Base-by-base conservation (phyloP, 2,113 vertebrate genomes). In the Mesocricetus auratus region DNA sequence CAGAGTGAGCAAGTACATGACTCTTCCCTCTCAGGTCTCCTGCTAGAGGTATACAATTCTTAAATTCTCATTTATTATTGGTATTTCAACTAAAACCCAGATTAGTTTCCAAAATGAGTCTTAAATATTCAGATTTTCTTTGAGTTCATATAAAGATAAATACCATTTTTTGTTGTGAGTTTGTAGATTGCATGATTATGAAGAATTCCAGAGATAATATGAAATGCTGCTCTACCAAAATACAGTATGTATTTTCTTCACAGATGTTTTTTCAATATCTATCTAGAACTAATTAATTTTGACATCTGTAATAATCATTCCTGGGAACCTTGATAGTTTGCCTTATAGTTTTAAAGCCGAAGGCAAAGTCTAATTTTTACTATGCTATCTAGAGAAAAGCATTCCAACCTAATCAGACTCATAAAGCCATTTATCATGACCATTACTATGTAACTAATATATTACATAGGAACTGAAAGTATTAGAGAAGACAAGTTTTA, bases 221-320 rank as follows among this genome's bases (percentile, higher is more conserved):
- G 86, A 68, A 95, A 75, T 90, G 29, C 79, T 45, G 64, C 45
- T 86, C 42, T 75, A 91, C 36, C 56, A 97, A 92, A 95, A 92
- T 60, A 50, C 0, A 66, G 12, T 12, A 64, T 66, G 39, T 11
- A 66, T 92, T 93, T 95, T 94, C 33, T 29, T 88, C 77, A 89
- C 13, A 26, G 53, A 16, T 36, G 77, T 47, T 91, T 79, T 79
- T 78, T 33, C 50, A 92, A 1, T 71, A 56, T 74, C 79, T 7
- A 33, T 47, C 26, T 64, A 90, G 7, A 86, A 13, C 16, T 26
- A 81, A 86, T 24, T 94, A 90, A 89, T 89, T 86, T 74, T 96
- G 42, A 86, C 91, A 77, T 89, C 42, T 75, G 17, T 89, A 47
- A 39, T 39, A 86, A 86, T 64, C n/a, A 89, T 81, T 73, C 58